A percentile compares a stretch with the other conserved stretches of the same genome.
phyloP scores from a whole-genome alignment of 2,113 vertebrate species.

The Alligator sinensis region DNA sequence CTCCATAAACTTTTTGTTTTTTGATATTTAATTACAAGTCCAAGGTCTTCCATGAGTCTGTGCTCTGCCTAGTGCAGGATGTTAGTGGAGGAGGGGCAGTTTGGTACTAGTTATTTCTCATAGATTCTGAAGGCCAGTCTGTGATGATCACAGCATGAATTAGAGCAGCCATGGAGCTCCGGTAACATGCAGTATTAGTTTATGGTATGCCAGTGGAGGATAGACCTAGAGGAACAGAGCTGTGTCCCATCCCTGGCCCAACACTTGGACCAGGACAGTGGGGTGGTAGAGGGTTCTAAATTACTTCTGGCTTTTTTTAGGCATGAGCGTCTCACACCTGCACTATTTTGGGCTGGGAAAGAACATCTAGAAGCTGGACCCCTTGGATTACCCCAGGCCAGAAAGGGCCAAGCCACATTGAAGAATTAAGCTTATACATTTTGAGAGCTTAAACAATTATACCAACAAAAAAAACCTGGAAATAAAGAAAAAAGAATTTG shows the following conservation, averaged over 20 bases:
- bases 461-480: background rate
- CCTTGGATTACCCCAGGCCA: background rate
- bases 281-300: background rate
- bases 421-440: background rate
- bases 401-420: background rate
- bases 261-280: background rate
- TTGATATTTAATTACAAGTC: background rate
- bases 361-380: background rate
- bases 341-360: background rate
- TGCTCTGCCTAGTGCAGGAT: background rate
- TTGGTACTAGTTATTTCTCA: background rate
- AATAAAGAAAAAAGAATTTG: background rate
- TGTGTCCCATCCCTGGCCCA: background rate
- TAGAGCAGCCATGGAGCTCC: background rate
- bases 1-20: background rate
- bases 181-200: background rate
- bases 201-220: rapidly evolving
- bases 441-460: background rate
- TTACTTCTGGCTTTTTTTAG: background rate
- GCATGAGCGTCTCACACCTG: background rate
- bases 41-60: rapidly evolving
- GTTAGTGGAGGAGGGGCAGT: background rate
- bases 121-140: background rate
- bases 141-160: background rate
- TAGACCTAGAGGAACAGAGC: background rate